Evolutionary conservation across 2,113 vertebrate genomes (phyloP).

Genomic region (Zosterops lateralis): DNA sequence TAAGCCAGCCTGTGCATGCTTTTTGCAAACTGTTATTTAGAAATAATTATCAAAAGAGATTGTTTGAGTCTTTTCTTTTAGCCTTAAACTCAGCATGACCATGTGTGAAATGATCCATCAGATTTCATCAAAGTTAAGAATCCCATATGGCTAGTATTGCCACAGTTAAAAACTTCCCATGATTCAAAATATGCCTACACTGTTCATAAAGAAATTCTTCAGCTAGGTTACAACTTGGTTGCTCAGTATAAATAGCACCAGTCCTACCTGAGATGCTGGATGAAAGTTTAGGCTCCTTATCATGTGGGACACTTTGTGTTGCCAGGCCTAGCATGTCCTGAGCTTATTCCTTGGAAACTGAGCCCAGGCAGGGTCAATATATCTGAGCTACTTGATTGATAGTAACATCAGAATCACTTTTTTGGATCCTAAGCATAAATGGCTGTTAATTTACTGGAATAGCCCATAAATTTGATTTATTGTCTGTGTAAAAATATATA

Average conservation of each 20-base stretch:
- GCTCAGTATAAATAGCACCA: background rate
- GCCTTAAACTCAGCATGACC: conserved; percentile 42
- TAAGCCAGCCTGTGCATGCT: conserved; percentile 7
- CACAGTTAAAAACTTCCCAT: conserved; percentile 7
- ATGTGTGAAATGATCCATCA: conserved; percentile 50
- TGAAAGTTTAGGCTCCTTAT: background rate
- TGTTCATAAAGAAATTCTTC: background rate
- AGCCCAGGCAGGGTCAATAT: background rate
- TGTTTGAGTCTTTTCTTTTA: background rate
- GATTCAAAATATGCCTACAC: background rate
- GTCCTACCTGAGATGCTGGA: background rate
- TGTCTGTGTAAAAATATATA: background rate
- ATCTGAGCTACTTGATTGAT: background rate
- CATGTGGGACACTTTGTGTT: background rate
- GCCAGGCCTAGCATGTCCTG: background rate
- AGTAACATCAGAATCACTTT: background rate
- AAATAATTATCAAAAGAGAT: conserved; percentile 36
- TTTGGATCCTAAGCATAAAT: background rate
- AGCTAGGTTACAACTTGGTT: background rate
- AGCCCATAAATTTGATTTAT: background rate
- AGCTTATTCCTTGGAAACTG: background rate
- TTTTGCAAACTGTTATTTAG: conserved; percentile 42
- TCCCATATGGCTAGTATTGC: conserved; percentile 43
- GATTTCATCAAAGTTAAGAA: conserved; percentile 53
- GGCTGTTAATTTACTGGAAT: background rate